A percentile compares a stretch with the other conserved stretches of the same genome.
Evolutionary conservation across 2,888 invertebrate species (phyloP).

Genomic region (Cabera pusaria): DNA sequence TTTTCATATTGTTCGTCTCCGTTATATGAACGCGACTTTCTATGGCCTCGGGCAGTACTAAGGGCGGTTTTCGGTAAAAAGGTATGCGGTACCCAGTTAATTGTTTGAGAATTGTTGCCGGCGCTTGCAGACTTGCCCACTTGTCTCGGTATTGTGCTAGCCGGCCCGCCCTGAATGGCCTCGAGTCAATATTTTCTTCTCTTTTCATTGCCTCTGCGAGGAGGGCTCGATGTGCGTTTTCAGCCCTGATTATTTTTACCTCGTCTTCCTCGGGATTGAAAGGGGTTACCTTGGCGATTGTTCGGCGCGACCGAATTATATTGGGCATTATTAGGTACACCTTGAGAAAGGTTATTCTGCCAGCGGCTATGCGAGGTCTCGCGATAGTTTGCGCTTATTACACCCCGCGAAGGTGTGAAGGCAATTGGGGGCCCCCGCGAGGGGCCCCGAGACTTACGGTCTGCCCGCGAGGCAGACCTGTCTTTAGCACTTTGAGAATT

Average conservation of each 20-base stretch:
- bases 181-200: slow-evolving; percentile 1
- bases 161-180: slow-evolving; percentile 12
- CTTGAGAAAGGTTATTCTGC: background rate
- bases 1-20: slow-evolving; percentile 12
- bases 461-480: too few relatives aligned
- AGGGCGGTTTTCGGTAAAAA: slow-evolving; percentile 12
- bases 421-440: too few relatives aligned
- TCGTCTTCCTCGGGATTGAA: background rate
- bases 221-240: background rate
- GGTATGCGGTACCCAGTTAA: slow-evolving; percentile 16
- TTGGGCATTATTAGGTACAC: background rate
- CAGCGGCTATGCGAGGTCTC: background rate
- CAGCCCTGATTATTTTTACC: background rate
- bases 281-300: background rate
- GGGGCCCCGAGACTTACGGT: too few relatives aligned
- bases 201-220: background rate
- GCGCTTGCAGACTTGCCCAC: slow-evolving; percentile 11
- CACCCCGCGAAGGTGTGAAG: slow-evolving; percentile 1
- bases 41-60: background rate
- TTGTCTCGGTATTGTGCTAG: slow-evolving; percentile 2
- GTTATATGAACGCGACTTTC: slow-evolving; percentile 20
- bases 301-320: slow-evolving; percentile 1
- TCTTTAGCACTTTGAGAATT: too few relatives aligned
- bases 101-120: slow-evolving; percentile 9
- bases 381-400: too few relatives aligned